Conservation (phyloP, 2,888 invertebrate genomes). For the Drosophila maculinotata region DNA sequence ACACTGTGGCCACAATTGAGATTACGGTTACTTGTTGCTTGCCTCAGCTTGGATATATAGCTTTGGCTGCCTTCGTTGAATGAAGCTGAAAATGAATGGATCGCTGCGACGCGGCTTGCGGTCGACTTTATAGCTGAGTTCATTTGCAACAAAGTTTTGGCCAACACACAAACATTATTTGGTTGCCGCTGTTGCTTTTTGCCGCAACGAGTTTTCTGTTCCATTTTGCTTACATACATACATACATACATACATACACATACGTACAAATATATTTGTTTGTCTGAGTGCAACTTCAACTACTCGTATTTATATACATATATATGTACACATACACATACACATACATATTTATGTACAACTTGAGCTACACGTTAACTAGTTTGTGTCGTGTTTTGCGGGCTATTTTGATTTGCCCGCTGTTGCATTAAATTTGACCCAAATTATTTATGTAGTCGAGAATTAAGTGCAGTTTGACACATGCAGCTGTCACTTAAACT, state of each 20-base stretch:
- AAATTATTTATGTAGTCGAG: constrained; percentile 66
- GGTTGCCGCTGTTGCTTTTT: constrained; percentile 46
- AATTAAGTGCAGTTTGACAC: constrained; percentile 59
- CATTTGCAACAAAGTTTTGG: constrained; percentile 65
- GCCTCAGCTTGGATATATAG: background rate
- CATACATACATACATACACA: constrained; percentile 2
- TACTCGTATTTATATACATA: constrained; percentile 32
- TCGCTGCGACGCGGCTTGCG: constrained; percentile 39
- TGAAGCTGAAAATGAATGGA: constrained; percentile 27
- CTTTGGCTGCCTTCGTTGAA: constrained; percentile 7
- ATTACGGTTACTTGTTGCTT: constrained; percentile 43
- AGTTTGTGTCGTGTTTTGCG: constrained; percentile 62
- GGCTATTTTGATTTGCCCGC: constrained; percentile 47
- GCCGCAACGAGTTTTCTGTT: constrained; percentile 68
- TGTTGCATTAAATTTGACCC: constrained; percentile 62
- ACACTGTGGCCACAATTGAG: constrained; percentile 37
- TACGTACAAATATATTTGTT: constrained; percentile 15
- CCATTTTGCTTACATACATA: constrained; percentile 57
- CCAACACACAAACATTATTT: constrained; percentile 51
- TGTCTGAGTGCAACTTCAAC: constrained; percentile 34
- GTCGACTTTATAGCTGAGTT: constrained; percentile 53
- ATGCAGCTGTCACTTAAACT: constrained; percentile 62
- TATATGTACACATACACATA: constrained; percentile 17
- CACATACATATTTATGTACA: constrained; percentile 27
- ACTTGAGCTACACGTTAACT: constrained; percentile 43